These are phyloP conservation scores for Glareola pratincola DNA, from an alignment of 2,113 vertebrate species.

Conservation along the genomic window DNA sequence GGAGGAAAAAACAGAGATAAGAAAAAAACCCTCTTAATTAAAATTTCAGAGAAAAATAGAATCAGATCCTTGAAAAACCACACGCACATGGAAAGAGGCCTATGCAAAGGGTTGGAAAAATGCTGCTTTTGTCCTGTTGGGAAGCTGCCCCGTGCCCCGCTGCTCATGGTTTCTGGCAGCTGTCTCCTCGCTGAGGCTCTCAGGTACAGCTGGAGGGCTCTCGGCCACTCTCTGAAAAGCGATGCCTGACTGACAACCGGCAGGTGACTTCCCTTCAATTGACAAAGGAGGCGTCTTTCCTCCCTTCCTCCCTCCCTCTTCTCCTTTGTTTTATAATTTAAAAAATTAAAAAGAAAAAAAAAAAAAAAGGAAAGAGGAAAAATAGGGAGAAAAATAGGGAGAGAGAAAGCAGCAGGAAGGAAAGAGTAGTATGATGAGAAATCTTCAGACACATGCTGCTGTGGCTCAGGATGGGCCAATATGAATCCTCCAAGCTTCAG, in stretches of 20 bases:
- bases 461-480: background rate
- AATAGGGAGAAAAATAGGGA: accelerated
- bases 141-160: conserved; percentile 3
- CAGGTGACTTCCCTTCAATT: conserved; percentile 74
- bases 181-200: conserved; percentile 10
- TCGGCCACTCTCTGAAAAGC: conserved; percentile 50
- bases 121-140: conserved; percentile 29
- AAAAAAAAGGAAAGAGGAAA: accelerated
- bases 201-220: conserved; percentile 69
- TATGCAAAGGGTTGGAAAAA: background rate
- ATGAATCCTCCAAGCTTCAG: background rate
- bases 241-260: conserved; percentile 73
- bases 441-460: background rate
- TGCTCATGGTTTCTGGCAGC: background rate
- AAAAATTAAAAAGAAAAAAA: background rate
- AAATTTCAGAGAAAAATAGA: background rate
- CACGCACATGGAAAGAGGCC: background rate
- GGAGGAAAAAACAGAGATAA: accelerated
- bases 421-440: background rate
- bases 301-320: background rate
- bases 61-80: background rate
- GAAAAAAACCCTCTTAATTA: background rate
- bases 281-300: background rate
- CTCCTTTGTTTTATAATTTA: background rate
- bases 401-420: background rate